Conservation (phyloP, 2,888 invertebrate species). For the Linnaemya tessellans region DNA sequence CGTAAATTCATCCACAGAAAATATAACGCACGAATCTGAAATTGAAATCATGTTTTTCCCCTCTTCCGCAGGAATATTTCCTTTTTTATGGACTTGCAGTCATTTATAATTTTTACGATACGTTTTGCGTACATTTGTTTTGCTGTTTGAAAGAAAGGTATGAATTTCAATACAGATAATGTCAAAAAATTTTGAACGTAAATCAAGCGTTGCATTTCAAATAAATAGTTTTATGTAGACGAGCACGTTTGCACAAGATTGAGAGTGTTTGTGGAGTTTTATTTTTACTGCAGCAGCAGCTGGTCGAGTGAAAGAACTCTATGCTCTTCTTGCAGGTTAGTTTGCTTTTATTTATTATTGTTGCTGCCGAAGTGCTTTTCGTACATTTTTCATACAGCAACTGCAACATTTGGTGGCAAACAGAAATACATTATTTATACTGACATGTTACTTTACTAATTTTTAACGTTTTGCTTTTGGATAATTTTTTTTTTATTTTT, state of each 20-base stretch:
- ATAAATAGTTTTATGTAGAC: conserved; percentile 21
- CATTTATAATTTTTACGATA: conserved; percentile 38
- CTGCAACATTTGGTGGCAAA: conserved; percentile 52
- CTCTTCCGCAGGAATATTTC: not conserved
- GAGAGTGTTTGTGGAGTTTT: not conserved
- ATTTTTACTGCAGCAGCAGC: conserved; percentile 27
- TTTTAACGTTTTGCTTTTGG: conserved; percentile 26
- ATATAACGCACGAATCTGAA: conserved; percentile 44
- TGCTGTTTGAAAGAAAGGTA: not conserved
- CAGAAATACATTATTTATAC: conserved; percentile 45
- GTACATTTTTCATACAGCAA: conserved; percentile 37
- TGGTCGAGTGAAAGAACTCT: not conserved
- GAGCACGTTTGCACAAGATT: not conserved
- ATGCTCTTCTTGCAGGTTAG: conserved; percentile 8
- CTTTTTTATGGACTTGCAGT: conserved; percentile 1
- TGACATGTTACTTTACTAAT: conserved; percentile 56
- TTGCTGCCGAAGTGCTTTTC: conserved; percentile 1
- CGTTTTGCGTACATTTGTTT: conserved; percentile 18
- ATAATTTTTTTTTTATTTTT: not conserved
- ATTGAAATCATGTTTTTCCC: conserved; percentile 37
- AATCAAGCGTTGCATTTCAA: conserved; percentile 64
- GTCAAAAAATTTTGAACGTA: conserved; percentile 56
- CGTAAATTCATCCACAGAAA: not conserved
- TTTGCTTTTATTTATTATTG: conserved; percentile 22
- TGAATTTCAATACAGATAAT: conserved; percentile 42